Percentiles rank a stretch among this genome's conserved stretches.
Conservation (phyloP, 2,888 invertebrate species). For the Mesodorylaimus sp. region DNA sequence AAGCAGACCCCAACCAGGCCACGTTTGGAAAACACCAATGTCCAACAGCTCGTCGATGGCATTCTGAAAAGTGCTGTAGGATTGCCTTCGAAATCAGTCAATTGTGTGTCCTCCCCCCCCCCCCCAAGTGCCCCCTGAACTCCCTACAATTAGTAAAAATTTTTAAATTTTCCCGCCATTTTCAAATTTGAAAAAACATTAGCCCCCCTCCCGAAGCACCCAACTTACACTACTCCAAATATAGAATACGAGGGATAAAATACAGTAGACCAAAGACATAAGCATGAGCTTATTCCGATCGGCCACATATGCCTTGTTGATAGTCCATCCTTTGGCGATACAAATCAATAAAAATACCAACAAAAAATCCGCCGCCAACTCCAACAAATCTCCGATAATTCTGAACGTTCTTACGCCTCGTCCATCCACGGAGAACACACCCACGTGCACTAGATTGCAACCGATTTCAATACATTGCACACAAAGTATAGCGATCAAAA, state of each 20-base stretch:
- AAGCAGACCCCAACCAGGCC: slow-evolving; percentile 87
- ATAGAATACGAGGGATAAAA: slow-evolving; percentile 73
- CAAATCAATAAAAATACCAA: slow-evolving; percentile 78
- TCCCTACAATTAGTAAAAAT: not conserved
- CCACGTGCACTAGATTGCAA: slow-evolving; percentile 66
- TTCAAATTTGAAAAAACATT: too few species aligned
- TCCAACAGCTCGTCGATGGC: slow-evolving; percentile 89
- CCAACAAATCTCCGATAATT: slow-evolving; percentile 62
- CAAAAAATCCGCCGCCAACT: slow-evolving; percentile 40
- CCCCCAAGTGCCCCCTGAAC: not conserved
- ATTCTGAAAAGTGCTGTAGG: slow-evolving; percentile 44
- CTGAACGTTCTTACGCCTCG: slow-evolving; percentile 60
- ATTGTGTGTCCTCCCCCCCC: not conserved
- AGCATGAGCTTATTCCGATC: not conserved
- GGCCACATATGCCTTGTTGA: not conserved
- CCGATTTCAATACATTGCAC: slow-evolving; percentile 44
- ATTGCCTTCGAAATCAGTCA: not conserved
- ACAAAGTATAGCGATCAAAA: slow-evolving; percentile 15
- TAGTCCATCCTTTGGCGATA: slow-evolving; percentile 85
- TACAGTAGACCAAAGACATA: slow-evolving; percentile 44
- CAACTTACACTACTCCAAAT: slow-evolving; percentile 79
- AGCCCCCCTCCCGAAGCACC: too few species aligned
- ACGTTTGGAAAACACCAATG: slow-evolving; percentile 87
- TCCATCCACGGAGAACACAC: slow-evolving; percentile 76
- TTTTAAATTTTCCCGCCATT: not conserved